Base-by-base conservation (phyloP, 2,797 vertebrate genomes). In the Myoxocephalus aenaeus region DNA sequence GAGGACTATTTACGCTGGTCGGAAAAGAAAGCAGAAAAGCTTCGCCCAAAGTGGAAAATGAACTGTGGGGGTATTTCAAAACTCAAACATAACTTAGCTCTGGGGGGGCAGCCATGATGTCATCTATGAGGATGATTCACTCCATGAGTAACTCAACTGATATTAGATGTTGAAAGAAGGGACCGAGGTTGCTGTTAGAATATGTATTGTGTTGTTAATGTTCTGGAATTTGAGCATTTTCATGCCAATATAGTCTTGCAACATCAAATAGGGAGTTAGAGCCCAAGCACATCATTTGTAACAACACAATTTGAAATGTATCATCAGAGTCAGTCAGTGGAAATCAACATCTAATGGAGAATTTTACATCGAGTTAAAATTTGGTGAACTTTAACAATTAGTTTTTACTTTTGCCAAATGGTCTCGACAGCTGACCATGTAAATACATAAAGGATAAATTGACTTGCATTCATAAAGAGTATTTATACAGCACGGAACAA, bases 1-100 rank as follows among this genome's bases (percentile, higher is more conserved):
- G 77, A 80, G 89, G 89, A 87, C 77, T 88, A 87, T 92, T 90
- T 90, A 85, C 61, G 42, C 83, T 79, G 32, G 80, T 85, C 51
- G 75, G 76, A 85, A 87, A 88, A 90, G 75, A 90, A 90, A 89
- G 79, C 70, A 77, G 75, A 87, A 80, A 77, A 73, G 48, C 53
- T 62, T 82, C 10, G 22, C 58, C 71, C 61, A 75, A 85, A 86
- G 80, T 89, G 87, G 84, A 92, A 90, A 86, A 80, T 75, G 12
- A 79, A 82, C 70, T 48, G 56, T 62, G 74, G 61, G 70, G 68
- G 79, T 71, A 70, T 87, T 84, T 83, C 68, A 81, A 84, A 87
- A 82, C 10, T 50, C 48, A 56, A 80, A 84, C 74, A 80, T 81
- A 79, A 84, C 61, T 83, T 65, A 63, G 40, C 70, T 81, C 63